phyloP scores from a whole-genome alignment of 2,113 vertebrate genomes.

The Ifrita kowaldi region DNA sequence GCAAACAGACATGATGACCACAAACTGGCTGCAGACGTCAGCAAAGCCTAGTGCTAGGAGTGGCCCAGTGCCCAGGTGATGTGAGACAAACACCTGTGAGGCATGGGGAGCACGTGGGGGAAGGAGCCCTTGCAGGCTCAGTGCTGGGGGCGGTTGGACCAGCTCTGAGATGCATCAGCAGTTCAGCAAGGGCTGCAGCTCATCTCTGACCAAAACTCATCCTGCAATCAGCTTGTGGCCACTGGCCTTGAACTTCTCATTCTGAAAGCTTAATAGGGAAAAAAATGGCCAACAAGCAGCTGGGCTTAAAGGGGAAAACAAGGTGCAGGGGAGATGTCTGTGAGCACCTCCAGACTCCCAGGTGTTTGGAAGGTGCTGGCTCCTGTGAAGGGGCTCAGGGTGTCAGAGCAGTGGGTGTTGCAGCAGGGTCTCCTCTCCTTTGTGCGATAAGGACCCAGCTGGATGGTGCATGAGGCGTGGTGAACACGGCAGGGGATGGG shows the following conservation, averaged over 20 bases:
- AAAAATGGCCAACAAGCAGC: background rate
- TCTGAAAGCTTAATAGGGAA: background rate
- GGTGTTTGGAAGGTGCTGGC: background rate
- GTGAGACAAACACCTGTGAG: background rate
- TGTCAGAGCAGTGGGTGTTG: accelerated
- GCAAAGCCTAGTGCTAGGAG: background rate
- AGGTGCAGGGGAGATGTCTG: background rate
- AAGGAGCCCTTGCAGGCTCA: background rate
- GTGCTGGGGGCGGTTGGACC: background rate
- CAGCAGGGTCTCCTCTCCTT: background rate
- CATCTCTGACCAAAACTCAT: background rate
- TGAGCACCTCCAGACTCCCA: background rate
- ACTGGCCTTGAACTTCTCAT: background rate
- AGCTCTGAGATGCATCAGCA: background rate
- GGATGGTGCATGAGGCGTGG: background rate
- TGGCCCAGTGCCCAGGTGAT: background rate
- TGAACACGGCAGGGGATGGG: accelerated
- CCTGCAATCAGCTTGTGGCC: background rate
- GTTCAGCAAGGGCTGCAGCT: background rate
- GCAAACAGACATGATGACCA: background rate
- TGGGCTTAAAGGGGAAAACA: background rate
- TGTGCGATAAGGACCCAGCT: background rate
- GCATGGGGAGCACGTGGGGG: background rate
- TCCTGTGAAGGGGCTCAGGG: background rate
- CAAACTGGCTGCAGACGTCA: background rate